Percentiles rank a stretch among this genome's conserved stretches.
Evolutionary conservation across 92 coral and sea anemone genomes (phyloP).

Genomic region (Desmophyllum pertusum): DNA sequence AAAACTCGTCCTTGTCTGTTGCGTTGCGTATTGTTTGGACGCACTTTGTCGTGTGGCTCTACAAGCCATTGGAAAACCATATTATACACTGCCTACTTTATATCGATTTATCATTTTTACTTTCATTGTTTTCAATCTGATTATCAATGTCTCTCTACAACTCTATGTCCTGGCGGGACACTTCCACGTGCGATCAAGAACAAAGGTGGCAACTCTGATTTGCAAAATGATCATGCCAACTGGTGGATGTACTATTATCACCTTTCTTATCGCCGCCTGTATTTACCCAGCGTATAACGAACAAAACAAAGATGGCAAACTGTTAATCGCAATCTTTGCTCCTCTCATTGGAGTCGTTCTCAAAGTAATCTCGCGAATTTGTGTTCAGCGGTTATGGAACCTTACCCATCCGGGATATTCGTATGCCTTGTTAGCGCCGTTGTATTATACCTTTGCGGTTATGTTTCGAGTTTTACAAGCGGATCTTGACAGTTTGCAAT

Average conservation of each 20-base stretch:
- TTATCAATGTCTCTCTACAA: no score
- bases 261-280: background rate
- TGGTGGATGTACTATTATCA: no score
- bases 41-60: background rate
- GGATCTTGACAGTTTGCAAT: background rate
- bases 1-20: background rate
- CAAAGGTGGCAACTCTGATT: no score
- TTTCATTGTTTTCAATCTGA: no score
- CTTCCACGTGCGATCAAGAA: no score
- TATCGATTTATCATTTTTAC: no score
- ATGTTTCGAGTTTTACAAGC: conserved; percentile 5
- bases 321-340: conserved; percentile 10
- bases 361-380: conserved; percentile 28
- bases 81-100: background rate
- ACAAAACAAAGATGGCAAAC: background rate
- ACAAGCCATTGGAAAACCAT: no score
- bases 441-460: background rate
- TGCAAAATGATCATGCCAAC: no score
- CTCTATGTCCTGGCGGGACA: no score
- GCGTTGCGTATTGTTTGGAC: background rate
- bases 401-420: conserved; percentile 32
- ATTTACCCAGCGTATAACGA: conserved; percentile 5
- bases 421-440: background rate
- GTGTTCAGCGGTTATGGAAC: conserved; percentile 33
- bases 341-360: conserved; percentile 1